These are phyloP conservation scores for Conchocele bisecta DNA, from an alignment of 2,888 invertebrate species.

Conservation along the genomic window DNA sequence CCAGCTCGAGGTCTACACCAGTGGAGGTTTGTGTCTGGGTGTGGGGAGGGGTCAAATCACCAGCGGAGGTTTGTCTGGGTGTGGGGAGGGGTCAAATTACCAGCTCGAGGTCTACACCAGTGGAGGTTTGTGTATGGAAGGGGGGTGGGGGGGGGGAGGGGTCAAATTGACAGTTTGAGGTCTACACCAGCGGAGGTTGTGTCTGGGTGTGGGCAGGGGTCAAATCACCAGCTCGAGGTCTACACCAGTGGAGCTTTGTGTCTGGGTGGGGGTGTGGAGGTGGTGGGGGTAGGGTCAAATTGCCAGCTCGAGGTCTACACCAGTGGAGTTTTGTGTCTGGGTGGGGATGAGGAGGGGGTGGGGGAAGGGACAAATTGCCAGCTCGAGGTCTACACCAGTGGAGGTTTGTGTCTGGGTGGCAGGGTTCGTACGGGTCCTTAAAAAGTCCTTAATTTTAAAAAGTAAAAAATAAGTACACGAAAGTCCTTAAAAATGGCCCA, in stretches of 20 bases:
- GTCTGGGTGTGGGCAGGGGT: no score
- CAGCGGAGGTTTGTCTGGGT: conserved; percentile 86
- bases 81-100: conserved; percentile 90
- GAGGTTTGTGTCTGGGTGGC: conserved; percentile 80
- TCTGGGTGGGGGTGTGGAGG: background rate
- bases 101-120: conserved; percentile 92
- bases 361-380: conserved; percentile 93
- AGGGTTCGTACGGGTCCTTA: no score
- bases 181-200: conserved; percentile 85
- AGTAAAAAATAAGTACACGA: no score
- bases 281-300: conserved; percentile 88
- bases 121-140: conserved; percentile 81
- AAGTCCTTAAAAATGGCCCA: no score
- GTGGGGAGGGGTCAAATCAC: conserved; percentile 94
- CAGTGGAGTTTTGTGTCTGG: conserved; percentile 82
- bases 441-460: no score
- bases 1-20: conserved; percentile 92
- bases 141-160: no score
- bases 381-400: conserved; percentile 89
- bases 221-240: conserved; percentile 97
- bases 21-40: conserved; percentile 83
- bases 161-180: conserved; percentile 87
- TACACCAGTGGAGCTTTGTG: conserved; percentile 83
- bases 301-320: conserved; percentile 94
- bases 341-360: no score